A percentile compares a stretch with the other conserved stretches of the same genome.
phyloP scores from a whole-genome alignment of 30 jellyfish, hydroid and myxozoan species.

The Hydra vulgaris region DNA sequence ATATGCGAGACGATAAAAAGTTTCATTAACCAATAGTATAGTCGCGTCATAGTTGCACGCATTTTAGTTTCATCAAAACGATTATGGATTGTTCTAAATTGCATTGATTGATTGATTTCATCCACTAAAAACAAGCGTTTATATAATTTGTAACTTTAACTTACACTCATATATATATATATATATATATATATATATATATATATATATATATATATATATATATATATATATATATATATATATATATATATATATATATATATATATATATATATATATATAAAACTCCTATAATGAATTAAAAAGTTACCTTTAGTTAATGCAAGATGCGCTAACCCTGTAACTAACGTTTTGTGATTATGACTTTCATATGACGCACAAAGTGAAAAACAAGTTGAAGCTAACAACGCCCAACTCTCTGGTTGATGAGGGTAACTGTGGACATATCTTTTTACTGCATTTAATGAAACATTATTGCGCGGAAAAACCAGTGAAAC shows the following conservation, averaged over 20 bases:
- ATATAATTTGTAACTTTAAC: too few species aligned
- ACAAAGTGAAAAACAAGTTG: slow-evolving; percentile 14
- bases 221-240: too few species aligned
- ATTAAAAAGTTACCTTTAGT: slow-evolving; percentile 2
- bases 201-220: too few species aligned
- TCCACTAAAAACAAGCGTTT: slow-evolving; percentile 9
- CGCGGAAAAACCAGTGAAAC: slow-evolving; percentile 28
- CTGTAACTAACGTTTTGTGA: neutral
- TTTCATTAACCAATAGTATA: slow-evolving; percentile 27
- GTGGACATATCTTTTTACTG: slow-evolving; percentile 61
- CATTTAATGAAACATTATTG: slow-evolving; percentile 28
- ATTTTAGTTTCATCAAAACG: neutral
- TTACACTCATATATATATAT: too few species aligned
- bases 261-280: too few species aligned
- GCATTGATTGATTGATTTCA: slow-evolving; percentile 6
- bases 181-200: too few species aligned
- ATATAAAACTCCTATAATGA: too few species aligned
- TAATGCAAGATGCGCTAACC: neutral
- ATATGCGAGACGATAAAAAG: slow-evolving; percentile 7
- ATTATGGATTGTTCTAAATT: neutral
- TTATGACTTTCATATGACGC: neutral
- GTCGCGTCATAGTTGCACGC: neutral
- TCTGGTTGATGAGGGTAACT: slow-evolving; percentile 54
- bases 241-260: too few species aligned
- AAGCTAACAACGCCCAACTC: slow-evolving; percentile 67